These are phyloP conservation scores for Amphiprion ocellaris DNA, from an alignment of 2,113 vertebrate genomes.

Conservation along the genomic window DNA sequence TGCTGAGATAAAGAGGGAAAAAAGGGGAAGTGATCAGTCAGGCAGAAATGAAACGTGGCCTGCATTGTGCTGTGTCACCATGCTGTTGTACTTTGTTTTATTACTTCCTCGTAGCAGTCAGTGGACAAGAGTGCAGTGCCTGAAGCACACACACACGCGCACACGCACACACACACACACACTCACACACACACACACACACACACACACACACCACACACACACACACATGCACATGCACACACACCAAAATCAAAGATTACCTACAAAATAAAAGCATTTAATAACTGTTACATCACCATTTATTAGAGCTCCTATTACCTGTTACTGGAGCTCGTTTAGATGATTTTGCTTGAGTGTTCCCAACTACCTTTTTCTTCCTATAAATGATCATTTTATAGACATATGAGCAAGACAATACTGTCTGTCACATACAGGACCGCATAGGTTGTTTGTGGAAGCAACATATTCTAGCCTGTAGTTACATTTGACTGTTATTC, in stretches of 20 bases:
- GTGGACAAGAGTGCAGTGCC: neutral
- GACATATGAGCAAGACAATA: no score
- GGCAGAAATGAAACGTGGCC: neutral
- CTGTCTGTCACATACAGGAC: neutral
- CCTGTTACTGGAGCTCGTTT: no score
- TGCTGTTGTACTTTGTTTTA: slow-evolving; percentile 55
- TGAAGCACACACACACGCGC: neutral
- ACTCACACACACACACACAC: no score
- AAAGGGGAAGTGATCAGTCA: neutral
- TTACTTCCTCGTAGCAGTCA: slow-evolving; percentile 36
- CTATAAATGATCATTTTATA: no score
- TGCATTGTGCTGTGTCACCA: slow-evolving; percentile 66
- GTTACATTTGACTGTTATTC: neutral
- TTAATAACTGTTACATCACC: no score
- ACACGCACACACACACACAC: no score
- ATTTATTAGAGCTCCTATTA: no score
- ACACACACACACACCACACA: neutral
- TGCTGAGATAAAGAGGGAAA: neutral
- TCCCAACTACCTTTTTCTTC: no score
- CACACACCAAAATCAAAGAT: neutral
- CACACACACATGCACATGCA: no score
- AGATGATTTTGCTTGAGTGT: no score
- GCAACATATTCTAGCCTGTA: no score
- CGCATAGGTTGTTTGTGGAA: neutral
- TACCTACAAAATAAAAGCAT: no score